Evolutionary conservation across 1,140 invertebrate species (phyloP).

Genomic region (Drosophila sp.): DNA sequence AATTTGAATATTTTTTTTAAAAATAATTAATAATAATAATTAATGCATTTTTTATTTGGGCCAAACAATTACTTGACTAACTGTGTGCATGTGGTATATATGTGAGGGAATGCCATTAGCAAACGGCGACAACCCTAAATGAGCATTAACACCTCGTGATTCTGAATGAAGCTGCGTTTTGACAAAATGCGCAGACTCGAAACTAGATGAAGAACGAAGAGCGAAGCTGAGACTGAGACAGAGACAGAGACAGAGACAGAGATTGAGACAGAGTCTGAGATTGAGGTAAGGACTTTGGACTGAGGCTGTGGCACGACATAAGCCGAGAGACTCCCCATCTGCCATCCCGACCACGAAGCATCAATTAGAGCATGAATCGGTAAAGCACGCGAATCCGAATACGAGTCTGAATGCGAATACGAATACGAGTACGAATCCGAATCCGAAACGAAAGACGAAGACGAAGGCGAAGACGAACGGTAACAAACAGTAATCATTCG

Average conservation of each 20-base stretch:
- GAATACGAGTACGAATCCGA: background rate
- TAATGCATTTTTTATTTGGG: no score
- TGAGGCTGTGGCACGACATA: constrained; percentile 1
- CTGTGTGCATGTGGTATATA: background rate
- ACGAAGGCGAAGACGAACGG: constrained; percentile 23
- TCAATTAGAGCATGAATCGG: constrained; percentile 40
- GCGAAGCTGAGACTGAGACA: background rate
- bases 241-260: no score
- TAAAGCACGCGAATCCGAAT: constrained; percentile 2
- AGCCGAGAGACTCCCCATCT: background rate
- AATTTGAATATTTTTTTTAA: no score
- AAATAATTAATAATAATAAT: no score
- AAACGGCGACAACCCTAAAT: constrained; percentile 51
- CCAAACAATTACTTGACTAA: no score
- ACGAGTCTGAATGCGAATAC: background rate
- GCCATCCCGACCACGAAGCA: background rate
- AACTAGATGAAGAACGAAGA: background rate
- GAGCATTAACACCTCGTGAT: constrained; percentile 51
- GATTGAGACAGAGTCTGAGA: background rate
- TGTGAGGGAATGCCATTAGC: constrained; percentile 14
- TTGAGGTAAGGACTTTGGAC: background rate
- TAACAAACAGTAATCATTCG: constrained; percentile 54
- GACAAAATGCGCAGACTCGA: constrained; percentile 35
- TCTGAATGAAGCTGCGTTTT: constrained; percentile 46
- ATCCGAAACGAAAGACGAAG: constrained; percentile 5